Conservation (phyloP, 2,113 vertebrate genomes). For the Paralichthys olivaceus region DNA sequence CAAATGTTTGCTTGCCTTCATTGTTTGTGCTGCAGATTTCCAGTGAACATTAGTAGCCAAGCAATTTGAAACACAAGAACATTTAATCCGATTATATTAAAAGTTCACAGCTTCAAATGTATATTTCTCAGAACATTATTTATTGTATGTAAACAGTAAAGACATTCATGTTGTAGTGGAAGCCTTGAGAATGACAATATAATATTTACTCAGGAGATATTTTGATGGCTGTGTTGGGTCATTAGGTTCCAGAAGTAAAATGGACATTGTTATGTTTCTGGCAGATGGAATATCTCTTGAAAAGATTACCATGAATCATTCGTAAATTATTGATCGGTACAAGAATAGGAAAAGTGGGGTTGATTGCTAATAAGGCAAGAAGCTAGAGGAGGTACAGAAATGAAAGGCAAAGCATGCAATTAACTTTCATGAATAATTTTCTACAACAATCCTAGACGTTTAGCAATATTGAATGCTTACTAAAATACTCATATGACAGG, state of each 20-base stretch:
- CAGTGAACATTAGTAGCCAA: not conserved
- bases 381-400: too few species aligned
- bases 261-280: not conserved
- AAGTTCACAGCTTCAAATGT: not conserved
- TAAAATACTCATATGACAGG: not conserved
- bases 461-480: not conserved
- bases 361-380: too few species aligned
- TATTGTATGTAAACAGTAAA: not conserved
- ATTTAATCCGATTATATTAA: not conserved
- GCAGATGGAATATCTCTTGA: not conserved
- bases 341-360: too few species aligned
- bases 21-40: conserved; percentile 4
- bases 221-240: not conserved
- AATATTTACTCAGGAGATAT: not conserved
- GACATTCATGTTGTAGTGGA: not conserved
- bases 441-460: not conserved
- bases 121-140: not conserved
- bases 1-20: not conserved
- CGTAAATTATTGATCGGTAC: too few species aligned
- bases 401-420: too few species aligned
- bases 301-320: not conserved
- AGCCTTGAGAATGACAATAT: not conserved
- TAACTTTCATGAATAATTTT: not conserved
- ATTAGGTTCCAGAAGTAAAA: not conserved
- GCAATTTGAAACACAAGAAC: not conserved